Base-by-base conservation (phyloP, 1,140 invertebrate genomes). In the Drosophila equinoxialis region DNA sequence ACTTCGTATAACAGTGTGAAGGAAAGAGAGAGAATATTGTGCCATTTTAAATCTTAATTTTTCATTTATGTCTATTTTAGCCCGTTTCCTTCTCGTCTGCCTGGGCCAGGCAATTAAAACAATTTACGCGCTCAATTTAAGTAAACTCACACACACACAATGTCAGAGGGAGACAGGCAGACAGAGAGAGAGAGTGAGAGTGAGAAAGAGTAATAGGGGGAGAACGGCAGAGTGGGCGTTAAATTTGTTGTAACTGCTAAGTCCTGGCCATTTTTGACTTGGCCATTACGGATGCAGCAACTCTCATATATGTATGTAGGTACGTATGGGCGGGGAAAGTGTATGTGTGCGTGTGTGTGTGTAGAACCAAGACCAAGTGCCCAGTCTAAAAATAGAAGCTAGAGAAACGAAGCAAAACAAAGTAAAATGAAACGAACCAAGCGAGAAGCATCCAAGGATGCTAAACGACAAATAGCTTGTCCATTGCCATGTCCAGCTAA, bases 71-170 rank as follows among this genome's bases (percentile, higher is more conserved):
- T 75, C 72, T 55, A 65, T 48, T 68, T 51, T 51, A 51, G 37
- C 11, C 17, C 45, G 23, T 76, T 74, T 55, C 42, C 13, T 55
- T 37, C 10, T 39, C 30, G 66, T 37, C n/a, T 54, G 62, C 61
- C 54, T 1, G 14, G 41, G 68, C 42, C 14, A 54, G 61, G 84
- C 82, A 86, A 86, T 86, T 86, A 86, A 86, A 86, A 83, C 84
- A 82, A 87, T 86, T 86, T 86, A 86, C 85, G 84, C 82, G 82
- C 82, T 86, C 82, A 86, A 86, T 86, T 86, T 87, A 71, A 74
- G 65, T 71, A 73, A 61, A 62, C 65, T 48, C 54, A 80, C 57
- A 65, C 51, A 78, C 48, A 48, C n/a, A 54, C 33, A 5, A 8
- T 37, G 1, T 11, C 2, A 55, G 30, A 64, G 20, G 64, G 14